Evolutionary conservation across 1,140 invertebrate species (phyloP).

Genomic region (Maniola jurtina): DNA sequence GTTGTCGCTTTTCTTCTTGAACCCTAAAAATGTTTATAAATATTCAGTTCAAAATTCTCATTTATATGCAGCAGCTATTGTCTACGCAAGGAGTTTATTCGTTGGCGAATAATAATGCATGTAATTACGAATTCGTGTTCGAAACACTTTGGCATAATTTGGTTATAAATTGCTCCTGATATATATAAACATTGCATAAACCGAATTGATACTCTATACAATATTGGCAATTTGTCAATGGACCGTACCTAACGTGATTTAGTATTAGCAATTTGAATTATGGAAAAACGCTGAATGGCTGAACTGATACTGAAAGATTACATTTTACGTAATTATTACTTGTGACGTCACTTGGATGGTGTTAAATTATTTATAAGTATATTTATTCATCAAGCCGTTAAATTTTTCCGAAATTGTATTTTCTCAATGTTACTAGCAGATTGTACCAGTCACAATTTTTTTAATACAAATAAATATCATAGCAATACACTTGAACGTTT

Average conservation of each 20-base stretch:
- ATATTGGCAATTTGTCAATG: slow-evolving; percentile 8
- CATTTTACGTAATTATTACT: no score
- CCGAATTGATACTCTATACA: slow-evolving; percentile 4
- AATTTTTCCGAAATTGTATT: no score
- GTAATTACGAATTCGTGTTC: slow-evolving; percentile 14
- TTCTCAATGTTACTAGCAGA: no score
- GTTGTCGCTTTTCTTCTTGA: background rate
- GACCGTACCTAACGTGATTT: slow-evolving; percentile 2
- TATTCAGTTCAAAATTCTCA: slow-evolving; percentile 29
- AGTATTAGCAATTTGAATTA: slow-evolving; percentile 9
- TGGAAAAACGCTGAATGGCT: background rate
- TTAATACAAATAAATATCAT: no score
- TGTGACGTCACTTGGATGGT: no score
- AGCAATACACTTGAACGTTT: no score
- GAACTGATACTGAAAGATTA: background rate
- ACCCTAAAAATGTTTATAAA: slow-evolving; percentile 16
- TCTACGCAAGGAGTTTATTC: slow-evolving; percentile 17
- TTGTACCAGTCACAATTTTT: no score
- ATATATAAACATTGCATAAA: background rate
- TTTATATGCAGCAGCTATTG: slow-evolving; percentile 25
- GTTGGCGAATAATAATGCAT: slow-evolving; percentile 13
- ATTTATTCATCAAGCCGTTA: no score
- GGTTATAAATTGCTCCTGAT: slow-evolving; percentile 12
- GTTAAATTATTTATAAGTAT: no score
- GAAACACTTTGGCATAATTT: slow-evolving; percentile 18